Evolutionary conservation across 2,797 vertebrate species (phyloP).

Genomic region (Argentina silus): DNA sequence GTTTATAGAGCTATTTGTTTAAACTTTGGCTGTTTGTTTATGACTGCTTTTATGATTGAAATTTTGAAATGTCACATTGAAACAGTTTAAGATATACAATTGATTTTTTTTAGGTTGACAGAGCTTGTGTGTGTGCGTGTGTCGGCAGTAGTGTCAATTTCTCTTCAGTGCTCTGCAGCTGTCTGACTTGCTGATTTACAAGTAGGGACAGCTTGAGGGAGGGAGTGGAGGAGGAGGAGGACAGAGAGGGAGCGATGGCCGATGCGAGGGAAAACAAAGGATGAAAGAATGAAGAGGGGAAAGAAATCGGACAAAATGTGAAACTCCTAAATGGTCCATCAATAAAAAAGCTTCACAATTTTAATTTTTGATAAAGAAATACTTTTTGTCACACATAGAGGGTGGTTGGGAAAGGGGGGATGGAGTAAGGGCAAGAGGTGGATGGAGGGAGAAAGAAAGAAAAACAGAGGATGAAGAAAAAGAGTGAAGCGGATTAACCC

Average conservation of each 20-base stretch:
- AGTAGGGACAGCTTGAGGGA: conserved; percentile 50
- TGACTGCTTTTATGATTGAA: not conserved
- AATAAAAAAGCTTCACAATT: not conserved
- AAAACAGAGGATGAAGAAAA: too few relatives aligned
- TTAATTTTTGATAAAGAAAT: not conserved
- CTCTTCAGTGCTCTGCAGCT: conserved; percentile 57
- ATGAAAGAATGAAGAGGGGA: not conserved
- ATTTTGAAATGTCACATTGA: not conserved
- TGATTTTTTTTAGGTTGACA: not conserved
- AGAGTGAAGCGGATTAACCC: not conserved
- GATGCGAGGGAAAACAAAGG: not conserved
- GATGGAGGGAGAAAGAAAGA: not conserved
- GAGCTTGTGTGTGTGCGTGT: conserved; percentile 31
- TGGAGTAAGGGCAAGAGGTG: not conserved
- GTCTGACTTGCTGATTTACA: conserved; percentile 58
- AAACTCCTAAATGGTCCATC: not conserved
- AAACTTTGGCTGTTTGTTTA: too few relatives aligned
- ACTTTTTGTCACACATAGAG: not conserved
- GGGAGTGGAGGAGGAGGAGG: conserved; percentile 21
- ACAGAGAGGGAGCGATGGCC: not conserved
- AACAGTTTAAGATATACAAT: not conserved
- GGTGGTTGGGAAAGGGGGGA: not conserved
- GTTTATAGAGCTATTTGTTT: not conserved
- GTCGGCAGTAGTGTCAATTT: conserved; percentile 48
- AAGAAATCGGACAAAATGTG: not conserved